Conservation (phyloP, 2,888 invertebrate species). For the Drosophila colorata region DNA sequence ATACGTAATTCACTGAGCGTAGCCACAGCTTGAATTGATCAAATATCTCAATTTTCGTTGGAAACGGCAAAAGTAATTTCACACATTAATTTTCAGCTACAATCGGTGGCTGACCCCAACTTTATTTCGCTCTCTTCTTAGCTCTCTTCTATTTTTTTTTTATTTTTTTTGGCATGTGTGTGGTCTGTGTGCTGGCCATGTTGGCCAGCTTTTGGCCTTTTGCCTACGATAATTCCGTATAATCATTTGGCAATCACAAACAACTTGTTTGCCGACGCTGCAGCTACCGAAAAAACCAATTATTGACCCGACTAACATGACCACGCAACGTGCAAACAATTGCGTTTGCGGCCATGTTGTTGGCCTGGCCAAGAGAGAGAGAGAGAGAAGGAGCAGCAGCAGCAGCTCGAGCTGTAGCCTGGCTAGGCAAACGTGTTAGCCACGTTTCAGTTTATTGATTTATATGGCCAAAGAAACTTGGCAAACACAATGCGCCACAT, state of each 20-base stretch:
- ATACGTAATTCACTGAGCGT: slow-evolving; percentile 47
- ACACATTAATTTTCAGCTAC: slow-evolving; percentile 42
- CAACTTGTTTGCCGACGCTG: slow-evolving; percentile 66
- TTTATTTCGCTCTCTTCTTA: slow-evolving; percentile 3
- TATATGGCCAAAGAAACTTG: slow-evolving; percentile 52
- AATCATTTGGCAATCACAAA: slow-evolving; percentile 78
- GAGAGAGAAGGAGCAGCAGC: neutral
- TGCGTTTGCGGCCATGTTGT: slow-evolving; percentile 64
- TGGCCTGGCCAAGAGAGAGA: slow-evolving; percentile 16
- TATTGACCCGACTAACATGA: slow-evolving; percentile 75
- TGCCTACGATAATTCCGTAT: slow-evolving; percentile 58
- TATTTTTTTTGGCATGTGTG: neutral
- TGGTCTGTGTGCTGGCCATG: slow-evolving; percentile 35
- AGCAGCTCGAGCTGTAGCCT: neutral
- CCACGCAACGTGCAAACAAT: slow-evolving; percentile 78
- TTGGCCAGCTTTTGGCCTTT: slow-evolving; percentile 40
- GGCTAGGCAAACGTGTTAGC: slow-evolving; percentile 63
- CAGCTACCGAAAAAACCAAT: slow-evolving; percentile 66
- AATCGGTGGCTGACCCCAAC: slow-evolving; percentile 17
- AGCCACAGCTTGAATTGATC: slow-evolving; percentile 45
- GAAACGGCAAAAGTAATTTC: slow-evolving; percentile 45
- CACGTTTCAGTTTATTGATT: slow-evolving; percentile 70
- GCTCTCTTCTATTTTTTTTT: too few relatives aligned
- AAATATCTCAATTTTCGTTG: slow-evolving; percentile 43
- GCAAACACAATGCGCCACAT: slow-evolving; percentile 62